Percentiles rank a stretch among this genome's conserved stretches.
phyloP scores from a whole-genome alignment of 2,113 vertebrate species.

The Ursus arctos region DNA sequence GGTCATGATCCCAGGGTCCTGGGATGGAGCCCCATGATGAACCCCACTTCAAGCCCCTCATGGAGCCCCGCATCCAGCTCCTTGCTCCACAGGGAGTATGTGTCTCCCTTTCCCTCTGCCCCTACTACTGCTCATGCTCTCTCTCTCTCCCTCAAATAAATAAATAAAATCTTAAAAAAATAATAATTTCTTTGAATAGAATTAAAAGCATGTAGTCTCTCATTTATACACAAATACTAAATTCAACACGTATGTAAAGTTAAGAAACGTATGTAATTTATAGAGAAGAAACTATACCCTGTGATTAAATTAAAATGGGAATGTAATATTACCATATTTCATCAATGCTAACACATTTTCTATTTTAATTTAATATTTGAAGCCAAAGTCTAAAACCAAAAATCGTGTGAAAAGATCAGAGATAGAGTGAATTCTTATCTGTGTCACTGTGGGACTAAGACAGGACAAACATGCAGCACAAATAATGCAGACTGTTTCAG shows the following conservation, averaged over 20 bases:
- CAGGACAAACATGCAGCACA: not conserved
- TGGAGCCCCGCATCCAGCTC: too few species aligned
- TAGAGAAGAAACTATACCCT: constrained; percentile 41
- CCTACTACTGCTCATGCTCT: not conserved
- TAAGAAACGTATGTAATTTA: not conserved
- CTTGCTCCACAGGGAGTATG: not conserved
- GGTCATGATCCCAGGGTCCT: not conserved
- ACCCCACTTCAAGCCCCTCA: too few species aligned
- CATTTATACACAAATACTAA: constrained; percentile 26
- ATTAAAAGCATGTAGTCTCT: not conserved
- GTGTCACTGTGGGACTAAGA: not conserved
- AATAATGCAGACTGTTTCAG: not conserved
- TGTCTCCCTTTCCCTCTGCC: not conserved
- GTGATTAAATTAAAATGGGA: not conserved
- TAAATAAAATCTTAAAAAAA: not conserved
- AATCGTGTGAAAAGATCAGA: not conserved
- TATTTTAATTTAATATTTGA: not conserved
- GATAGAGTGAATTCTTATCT: not conserved
- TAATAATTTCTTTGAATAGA: constrained; percentile 26
- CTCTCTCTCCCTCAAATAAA: not conserved
- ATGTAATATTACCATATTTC: not conserved
- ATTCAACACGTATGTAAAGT: not conserved
- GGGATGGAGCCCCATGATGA: too few species aligned
- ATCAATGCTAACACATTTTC: not conserved
- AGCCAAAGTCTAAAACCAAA: constrained; percentile 29